These are phyloP conservation scores for Antheraea yamamai DNA, from an alignment of 2,888 invertebrate genomes.

Conservation along the genomic window DNA sequence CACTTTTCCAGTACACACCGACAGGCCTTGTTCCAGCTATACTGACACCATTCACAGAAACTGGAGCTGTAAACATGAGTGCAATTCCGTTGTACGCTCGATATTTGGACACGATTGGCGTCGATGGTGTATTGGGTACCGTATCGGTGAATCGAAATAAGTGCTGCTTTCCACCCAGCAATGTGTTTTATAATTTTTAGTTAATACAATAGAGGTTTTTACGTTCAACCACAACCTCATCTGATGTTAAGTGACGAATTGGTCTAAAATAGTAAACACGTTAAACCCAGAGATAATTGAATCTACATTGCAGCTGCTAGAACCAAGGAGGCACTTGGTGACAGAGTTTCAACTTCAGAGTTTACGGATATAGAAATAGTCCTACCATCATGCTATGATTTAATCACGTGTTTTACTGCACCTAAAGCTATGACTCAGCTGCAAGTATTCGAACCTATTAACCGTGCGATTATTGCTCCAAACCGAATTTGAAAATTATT, in stretches of 20 bases:
- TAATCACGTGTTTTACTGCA: no score
- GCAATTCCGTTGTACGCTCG: conserved; percentile 30
- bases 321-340: no score
- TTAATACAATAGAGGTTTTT: no score
- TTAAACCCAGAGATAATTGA: not conserved
- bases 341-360: not conserved
- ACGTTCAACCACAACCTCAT: not conserved
- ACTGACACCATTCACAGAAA: conserved; percentile 11
- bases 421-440: no score
- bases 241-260: no score
- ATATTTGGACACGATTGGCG: conserved; percentile 27
- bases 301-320: not conserved
- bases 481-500: no score
- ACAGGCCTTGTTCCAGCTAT: not conserved
- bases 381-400: no score
- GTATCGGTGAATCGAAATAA: not conserved
- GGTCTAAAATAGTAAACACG: no score
- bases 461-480: no score
- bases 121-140: conserved; percentile 31
- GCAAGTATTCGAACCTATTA: no score
- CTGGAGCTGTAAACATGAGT: conserved; percentile 23
- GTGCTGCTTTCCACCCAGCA: not conserved
- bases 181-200: no score
- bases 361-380: no score
- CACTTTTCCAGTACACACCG: conserved; percentile 9